Conservation (phyloP, 2,888 invertebrate species). For the Aleiodes alternator region DNA sequence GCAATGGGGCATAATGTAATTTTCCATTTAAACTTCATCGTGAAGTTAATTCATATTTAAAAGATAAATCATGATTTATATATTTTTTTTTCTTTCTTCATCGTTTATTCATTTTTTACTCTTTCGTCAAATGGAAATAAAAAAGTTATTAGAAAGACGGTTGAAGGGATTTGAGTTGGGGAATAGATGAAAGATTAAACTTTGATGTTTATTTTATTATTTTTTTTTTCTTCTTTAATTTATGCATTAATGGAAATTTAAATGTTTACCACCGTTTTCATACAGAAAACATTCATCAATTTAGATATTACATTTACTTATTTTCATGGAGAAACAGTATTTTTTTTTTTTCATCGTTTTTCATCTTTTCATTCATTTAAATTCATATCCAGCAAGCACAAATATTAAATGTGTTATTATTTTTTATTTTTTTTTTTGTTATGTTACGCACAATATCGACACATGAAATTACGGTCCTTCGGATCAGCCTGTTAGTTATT, state of each 20-base stretch:
- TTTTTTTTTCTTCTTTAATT: not conserved
- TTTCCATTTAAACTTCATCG: slow-evolving; percentile 14
- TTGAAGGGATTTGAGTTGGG: slow-evolving; percentile 1
- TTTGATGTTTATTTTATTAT: slow-evolving; percentile 5
- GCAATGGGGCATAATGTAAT: slow-evolving; percentile 5
- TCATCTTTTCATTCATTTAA: slow-evolving; percentile 55
- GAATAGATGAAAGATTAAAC: slow-evolving; percentile 7
- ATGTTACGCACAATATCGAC: slow-evolving; percentile 54
- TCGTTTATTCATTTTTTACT: not conserved
- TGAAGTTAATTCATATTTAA: slow-evolving; percentile 13
- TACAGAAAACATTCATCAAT: slow-evolving; percentile 47
- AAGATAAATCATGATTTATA: not conserved
- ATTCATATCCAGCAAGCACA: slow-evolving; percentile 70
- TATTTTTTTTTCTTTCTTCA: not conserved
- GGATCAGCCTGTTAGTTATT: slow-evolving; percentile 47
- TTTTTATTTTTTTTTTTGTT: slow-evolving; percentile 44
- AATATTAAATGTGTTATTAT: slow-evolving; percentile 64
- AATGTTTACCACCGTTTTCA: slow-evolving; percentile 28
- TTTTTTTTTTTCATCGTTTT: slow-evolving; percentile 53
- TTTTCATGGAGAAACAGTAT: slow-evolving; percentile 60
- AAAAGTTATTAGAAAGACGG: not conserved
- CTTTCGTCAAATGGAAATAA: not conserved
- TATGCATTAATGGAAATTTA: slow-evolving; percentile 21
- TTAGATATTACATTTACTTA: slow-evolving; percentile 55
- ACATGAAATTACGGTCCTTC: slow-evolving; percentile 40